Conservation (phyloP, 2,797 vertebrate genomes). For the Cossypha heuglini region DNA sequence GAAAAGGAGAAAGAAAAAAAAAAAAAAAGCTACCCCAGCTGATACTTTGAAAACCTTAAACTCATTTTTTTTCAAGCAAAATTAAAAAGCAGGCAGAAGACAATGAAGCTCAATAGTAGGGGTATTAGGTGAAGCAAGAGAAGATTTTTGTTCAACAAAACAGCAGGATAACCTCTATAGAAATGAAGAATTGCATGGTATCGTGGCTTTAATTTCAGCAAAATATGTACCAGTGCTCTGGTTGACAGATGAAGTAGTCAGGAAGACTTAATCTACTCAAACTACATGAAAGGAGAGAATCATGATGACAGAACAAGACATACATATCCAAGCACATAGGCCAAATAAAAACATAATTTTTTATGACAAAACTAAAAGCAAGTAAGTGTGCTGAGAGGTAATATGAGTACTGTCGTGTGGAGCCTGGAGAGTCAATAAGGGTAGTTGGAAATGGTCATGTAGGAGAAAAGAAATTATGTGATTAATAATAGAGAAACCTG, state of each 20-base stretch:
- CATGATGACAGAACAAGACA: not conserved
- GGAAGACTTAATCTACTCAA: conserved; percentile 11
- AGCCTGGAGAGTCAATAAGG: not conserved
- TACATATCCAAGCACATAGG: not conserved
- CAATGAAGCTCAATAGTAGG: not conserved
- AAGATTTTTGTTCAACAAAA: not conserved
- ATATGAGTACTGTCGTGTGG: not conserved
- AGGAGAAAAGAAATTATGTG: not conserved
- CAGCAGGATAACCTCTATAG: not conserved
- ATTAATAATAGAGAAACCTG: not conserved
- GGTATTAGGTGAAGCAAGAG: not conserved
- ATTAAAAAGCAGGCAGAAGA: not conserved
- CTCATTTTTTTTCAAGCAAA: not conserved
- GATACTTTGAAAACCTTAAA: not conserved
- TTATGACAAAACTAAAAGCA: not conserved
- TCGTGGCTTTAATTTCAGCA: not conserved
- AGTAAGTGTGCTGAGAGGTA: not conserved
- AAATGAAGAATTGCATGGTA: not conserved
- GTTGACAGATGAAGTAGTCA: conserved; percentile 2
- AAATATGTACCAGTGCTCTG: not conserved
- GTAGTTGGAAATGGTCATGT: not conserved
- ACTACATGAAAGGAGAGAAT: conserved; percentile 10
- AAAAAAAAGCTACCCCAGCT: not conserved
- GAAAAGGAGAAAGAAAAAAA: not conserved
- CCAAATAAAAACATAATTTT: not conserved